Evolutionary conservation across 2,113 vertebrate species (phyloP).

Genomic region (Protomyctophum bolini): DNA sequence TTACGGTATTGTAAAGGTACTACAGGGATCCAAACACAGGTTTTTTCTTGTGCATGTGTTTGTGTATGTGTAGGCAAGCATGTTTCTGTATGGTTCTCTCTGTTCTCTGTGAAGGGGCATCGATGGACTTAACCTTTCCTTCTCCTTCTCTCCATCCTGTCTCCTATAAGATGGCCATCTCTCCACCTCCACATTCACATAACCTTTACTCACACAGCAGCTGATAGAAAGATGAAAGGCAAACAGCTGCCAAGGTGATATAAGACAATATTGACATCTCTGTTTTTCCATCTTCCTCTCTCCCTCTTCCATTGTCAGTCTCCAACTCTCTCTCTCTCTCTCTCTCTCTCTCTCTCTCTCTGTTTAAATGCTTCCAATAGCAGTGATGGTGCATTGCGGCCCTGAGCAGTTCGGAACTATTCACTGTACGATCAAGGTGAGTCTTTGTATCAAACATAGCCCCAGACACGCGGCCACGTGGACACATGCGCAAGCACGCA

Average conservation of each 20-base stretch:
- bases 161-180: constrained; percentile 22
- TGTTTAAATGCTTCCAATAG: constrained; percentile 32
- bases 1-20: constrained; percentile 44
- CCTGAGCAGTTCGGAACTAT: constrained; percentile 21
- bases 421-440: constrained; percentile 37
- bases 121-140: constrained; percentile 52
- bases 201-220: constrained; percentile 61
- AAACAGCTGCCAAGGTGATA: constrained; percentile 56
- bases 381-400: constrained; percentile 6
- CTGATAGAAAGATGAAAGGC: constrained; percentile 56
- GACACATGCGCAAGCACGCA: neutral
- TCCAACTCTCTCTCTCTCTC: constrained; percentile 15
- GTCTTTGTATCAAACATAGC: constrained; percentile 21
- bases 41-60: neutral
- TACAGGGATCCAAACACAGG: constrained; percentile 1
- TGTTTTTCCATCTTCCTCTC: constrained; percentile 30
- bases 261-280: constrained; percentile 44
- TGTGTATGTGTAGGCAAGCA: neutral
- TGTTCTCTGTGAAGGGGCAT: constrained; percentile 17
- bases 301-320: constrained; percentile 5
- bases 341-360: neutral
- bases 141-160: constrained; percentile 32
- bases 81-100: too few relatives aligned
- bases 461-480: constrained; percentile 11
- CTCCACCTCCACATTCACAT: constrained; percentile 41